Conservation (phyloP, 2,797 vertebrate species). For the Tachyglossus aculeatus region DNA sequence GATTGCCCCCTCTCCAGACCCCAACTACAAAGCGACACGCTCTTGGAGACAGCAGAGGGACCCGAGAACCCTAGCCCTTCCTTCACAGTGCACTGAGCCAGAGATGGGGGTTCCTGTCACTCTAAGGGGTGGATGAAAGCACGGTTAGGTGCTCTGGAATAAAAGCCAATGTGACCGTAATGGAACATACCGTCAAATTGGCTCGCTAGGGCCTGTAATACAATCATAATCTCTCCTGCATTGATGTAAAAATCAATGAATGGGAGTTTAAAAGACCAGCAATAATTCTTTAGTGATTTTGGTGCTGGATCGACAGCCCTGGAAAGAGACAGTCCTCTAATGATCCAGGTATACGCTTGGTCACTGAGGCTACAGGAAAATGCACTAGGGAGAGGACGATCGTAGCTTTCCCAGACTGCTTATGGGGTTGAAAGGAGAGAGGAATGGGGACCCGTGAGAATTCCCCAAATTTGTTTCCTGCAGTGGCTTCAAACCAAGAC, state of each 20-base stretch:
- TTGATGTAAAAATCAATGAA: not conserved
- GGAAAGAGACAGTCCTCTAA: not conserved
- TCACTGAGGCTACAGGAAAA: slow-evolving; percentile 49
- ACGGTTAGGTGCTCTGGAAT: not conserved
- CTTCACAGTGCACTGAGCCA: too few species aligned
- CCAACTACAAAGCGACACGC: too few species aligned
- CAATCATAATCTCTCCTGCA: not conserved
- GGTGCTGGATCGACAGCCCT: not conserved
- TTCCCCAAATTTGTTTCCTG: slow-evolving; percentile 60
- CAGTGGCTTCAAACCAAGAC: slow-evolving; percentile 3
- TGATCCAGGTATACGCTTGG: too few species aligned
- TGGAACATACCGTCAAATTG: not conserved
- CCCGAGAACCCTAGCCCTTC: too few species aligned
- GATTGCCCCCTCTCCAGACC: too few species aligned
- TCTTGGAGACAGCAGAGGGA: too few species aligned
- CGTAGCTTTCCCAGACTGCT: slow-evolving; percentile 53
- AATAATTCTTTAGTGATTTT: not conserved
- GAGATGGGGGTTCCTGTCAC: not conserved
- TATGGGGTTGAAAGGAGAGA: slow-evolving; percentile 7
- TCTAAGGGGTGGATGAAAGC: not conserved
- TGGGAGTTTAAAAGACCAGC: not conserved
- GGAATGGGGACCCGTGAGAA: slow-evolving; percentile 43
- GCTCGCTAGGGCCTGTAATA: not conserved
- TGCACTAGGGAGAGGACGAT: slow-evolving; percentile 1
- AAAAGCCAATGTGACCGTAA: not conserved